These are phyloP conservation scores for Sciurus niger DNA, from an alignment of 2,113 vertebrate genomes.

Conservation along the genomic window DNA sequence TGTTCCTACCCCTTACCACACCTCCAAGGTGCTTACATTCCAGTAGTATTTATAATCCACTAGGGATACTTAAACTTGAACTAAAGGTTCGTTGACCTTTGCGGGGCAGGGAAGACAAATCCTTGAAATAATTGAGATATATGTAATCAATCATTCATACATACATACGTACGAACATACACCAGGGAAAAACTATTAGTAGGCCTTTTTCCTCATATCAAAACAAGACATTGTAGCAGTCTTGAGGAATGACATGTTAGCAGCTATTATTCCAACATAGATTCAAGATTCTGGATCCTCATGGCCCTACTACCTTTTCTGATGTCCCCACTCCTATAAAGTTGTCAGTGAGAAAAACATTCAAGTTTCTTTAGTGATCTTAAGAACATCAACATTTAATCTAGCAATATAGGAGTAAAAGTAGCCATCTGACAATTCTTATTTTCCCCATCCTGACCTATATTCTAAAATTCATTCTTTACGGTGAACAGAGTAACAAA, in stretches of 20 bases:
- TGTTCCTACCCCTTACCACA: neutral
- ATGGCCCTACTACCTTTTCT: neutral
- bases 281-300: neutral
- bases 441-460: slow-evolving; percentile 13
- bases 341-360: neutral
- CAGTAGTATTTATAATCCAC: neutral
- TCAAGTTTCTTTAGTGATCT: neutral
- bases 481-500: neutral
- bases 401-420: neutral
- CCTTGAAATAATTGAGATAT: neutral
- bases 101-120: neutral
- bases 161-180: too few species aligned
- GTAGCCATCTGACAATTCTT: neutral
- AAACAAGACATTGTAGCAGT: neutral
- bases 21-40: neutral
- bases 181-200: neutral
- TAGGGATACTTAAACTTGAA: neutral
- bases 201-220: neutral
- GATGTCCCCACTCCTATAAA: neutral
- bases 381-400: slow-evolving; percentile 48
- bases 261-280: neutral
- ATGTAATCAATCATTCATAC: too few species aligned
- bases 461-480: neutral
- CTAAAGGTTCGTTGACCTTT: neutral
- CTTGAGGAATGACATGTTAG: neutral